Percentiles rank a stretch among this genome's conserved stretches.
phyloP scores from a whole-genome alignment of 2,113 vertebrate species.

The Laticauda colubrina region DNA sequence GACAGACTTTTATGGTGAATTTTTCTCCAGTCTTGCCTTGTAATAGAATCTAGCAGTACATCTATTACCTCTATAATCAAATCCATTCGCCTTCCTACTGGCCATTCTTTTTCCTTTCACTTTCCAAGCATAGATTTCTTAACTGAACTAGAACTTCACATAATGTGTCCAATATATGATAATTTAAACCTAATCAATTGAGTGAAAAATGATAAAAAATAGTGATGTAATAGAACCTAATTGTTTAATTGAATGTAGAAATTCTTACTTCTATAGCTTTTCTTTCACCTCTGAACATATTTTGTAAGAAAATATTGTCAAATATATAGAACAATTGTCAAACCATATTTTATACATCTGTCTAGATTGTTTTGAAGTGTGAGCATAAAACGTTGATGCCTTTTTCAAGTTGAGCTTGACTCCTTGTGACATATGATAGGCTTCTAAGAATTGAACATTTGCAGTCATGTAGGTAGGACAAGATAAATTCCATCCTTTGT shows the following conservation, averaged over 20 bases:
- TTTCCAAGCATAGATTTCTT: background rate
- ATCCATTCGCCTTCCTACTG: background rate
- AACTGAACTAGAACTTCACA: background rate
- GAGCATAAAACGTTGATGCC: background rate
- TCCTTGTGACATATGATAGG: background rate
- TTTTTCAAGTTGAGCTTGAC: background rate
- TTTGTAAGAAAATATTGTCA: background rate
- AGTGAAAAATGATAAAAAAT: background rate
- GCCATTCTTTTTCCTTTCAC: background rate
- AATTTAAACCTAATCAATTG: background rate
- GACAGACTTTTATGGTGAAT: background rate
- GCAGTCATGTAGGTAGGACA: background rate
- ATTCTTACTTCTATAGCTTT: background rate
- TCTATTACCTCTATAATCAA: background rate
- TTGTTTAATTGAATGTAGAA: background rate
- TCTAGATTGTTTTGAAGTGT: background rate
- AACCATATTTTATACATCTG: background rate
- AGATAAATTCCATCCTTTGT: background rate
- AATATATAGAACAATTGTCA: background rate
- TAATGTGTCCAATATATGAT: background rate
- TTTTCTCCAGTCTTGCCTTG: background rate
- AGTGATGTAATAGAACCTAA: background rate
- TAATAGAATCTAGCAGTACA: background rate
- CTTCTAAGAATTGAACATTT: background rate
- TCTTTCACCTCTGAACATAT: background rate